Conservation (phyloP, 1,140 invertebrate genomes). For the Pogonomyrmex barbatus region DNA sequence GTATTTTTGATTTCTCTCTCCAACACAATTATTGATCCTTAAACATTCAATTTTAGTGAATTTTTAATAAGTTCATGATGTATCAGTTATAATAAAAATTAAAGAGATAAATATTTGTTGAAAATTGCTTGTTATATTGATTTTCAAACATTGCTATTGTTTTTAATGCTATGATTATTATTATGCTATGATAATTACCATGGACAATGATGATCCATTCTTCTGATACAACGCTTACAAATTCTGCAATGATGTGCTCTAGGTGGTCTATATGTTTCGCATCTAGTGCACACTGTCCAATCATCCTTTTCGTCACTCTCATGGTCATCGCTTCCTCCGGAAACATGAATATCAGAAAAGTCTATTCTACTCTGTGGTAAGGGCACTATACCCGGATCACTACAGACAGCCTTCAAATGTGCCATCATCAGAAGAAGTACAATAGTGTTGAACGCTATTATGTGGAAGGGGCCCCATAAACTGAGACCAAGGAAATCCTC, state of each 20-base stretch:
- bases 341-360: conserved; percentile 94
- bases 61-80: neutral
- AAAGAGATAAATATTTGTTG: conserved; percentile 13
- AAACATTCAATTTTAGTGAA: conserved; percentile 72
- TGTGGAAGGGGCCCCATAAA: conserved; percentile 46
- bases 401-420: conserved; percentile 94
- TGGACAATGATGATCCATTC: conserved; percentile 97
- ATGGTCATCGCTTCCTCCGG: conserved; percentile 81
- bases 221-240: conserved; percentile 93
- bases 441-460: conserved; percentile 82
- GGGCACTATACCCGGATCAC: conserved; percentile 95
- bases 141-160: neutral
- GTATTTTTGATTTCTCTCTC: conserved; percentile 97
- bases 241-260: conserved; percentile 96
- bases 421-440: conserved; percentile 92
- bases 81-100: neutral
- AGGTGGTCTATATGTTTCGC: conserved; percentile 94
- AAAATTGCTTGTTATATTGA: neutral
- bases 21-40: conserved; percentile 98
- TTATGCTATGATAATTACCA: conserved; percentile 86
- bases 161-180: neutral
- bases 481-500: conserved; percentile 23
- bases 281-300: conserved; percentile 95
- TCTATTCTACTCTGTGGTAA: conserved; percentile 92
- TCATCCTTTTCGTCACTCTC: conserved; percentile 88